These are phyloP conservation scores for Atethmia centrago DNA, from an alignment of 2,888 invertebrate species.

Conservation along the genomic window DNA sequence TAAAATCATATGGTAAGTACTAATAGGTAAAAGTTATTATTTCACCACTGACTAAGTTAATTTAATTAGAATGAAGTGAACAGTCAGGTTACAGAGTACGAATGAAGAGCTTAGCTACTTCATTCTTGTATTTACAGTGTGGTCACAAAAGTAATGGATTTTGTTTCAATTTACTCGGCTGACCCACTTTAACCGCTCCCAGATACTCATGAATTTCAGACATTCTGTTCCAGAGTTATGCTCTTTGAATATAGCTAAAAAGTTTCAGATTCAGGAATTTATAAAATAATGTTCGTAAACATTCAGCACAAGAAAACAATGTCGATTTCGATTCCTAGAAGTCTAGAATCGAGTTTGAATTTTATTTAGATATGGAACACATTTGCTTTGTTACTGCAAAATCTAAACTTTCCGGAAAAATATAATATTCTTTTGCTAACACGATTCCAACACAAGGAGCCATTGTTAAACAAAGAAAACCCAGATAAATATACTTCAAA, in stretches of 20 bases:
- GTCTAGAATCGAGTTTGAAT: conserved; percentile 28
- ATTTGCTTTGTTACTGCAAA: conserved; percentile 41
- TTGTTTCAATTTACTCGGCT: conserved; percentile 29
- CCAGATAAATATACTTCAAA: conserved; percentile 67
- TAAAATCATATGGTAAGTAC: neutral
- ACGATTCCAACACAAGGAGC: conserved; percentile 32
- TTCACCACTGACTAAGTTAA: conserved; percentile 7
- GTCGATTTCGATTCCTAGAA: conserved; percentile 28
- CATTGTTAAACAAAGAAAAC: conserved; percentile 58
- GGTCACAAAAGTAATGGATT: conserved; percentile 21
- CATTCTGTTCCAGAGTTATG: conserved; percentile 5
- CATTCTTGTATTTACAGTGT: conserved; percentile 17
- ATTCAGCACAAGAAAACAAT: conserved; percentile 24
- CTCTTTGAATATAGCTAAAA: conserved; percentile 32
- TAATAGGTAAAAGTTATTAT: neutral
- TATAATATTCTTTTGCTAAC: conserved; percentile 43
- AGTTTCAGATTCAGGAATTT: conserved; percentile 12
- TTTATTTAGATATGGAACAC: conserved; percentile 42
- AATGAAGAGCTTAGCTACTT: conserved; percentile 1
- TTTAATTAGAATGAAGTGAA: conserved; percentile 11
- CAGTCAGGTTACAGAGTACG: conserved; percentile 9
- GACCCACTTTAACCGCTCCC: conserved; percentile 26
- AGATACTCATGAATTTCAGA: conserved; percentile 33
- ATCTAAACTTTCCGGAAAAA: conserved; percentile 35
- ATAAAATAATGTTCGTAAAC: conserved; percentile 28